Conservation (phyloP, 2,113 vertebrate species). For the Gasterosteus aculeatus region DNA sequence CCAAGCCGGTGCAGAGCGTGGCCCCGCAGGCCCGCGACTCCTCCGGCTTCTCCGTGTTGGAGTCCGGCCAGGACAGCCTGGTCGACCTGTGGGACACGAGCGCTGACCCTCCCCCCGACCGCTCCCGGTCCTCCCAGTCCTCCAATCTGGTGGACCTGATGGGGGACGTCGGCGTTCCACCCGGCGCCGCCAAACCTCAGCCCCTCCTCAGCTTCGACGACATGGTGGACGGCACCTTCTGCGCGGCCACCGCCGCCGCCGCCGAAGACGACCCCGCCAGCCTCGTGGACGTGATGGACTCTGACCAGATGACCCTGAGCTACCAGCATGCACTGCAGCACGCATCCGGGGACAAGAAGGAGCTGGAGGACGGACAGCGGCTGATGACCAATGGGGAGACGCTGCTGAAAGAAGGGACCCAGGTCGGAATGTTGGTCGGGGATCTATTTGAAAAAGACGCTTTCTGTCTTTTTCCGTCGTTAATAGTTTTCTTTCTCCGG, state of each 20-base stretch:
- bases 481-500: background rate
- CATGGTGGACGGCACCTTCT: conserved; percentile 87
- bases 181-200: conserved; percentile 67
- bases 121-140: conserved; percentile 69
- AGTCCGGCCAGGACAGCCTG: conserved; percentile 77
- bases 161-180: conserved; percentile 55
- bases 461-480: background rate
- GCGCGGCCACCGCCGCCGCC: conserved; percentile 76
- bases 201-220: conserved; percentile 93
- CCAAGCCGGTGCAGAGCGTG: conserved; percentile 76
- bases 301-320: conserved; percentile 83
- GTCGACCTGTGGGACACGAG: conserved; percentile 89
- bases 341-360: conserved; percentile 69
- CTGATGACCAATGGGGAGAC: conserved; percentile 95
- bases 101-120: conserved; percentile 35
- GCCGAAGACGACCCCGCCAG: conserved; percentile 81
- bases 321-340: conserved; percentile 89
- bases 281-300: conserved; percentile 80
- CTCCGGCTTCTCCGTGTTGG: conserved; percentile 51
- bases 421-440: conserved; percentile 72
- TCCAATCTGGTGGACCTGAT: conserved; percentile 79
- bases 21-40: conserved; percentile 74
- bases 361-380: conserved; percentile 82
- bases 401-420: conserved; percentile 90
- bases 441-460: rapidly evolving